phyloP scores from a whole-genome alignment of 2,113 vertebrate species.

The Rynchops niger region DNA sequence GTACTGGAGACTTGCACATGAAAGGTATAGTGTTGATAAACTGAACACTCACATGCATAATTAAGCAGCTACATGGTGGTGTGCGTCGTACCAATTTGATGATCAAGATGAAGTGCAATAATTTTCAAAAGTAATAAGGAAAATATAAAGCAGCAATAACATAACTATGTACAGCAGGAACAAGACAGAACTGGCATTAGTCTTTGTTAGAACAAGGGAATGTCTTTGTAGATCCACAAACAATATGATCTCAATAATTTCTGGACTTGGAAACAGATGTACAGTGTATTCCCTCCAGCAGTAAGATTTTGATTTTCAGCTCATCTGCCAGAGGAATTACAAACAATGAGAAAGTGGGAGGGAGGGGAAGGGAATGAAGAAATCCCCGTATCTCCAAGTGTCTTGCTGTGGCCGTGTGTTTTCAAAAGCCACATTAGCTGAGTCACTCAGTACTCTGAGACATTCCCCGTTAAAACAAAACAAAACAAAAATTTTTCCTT shows the following conservation, averaged over 20 bases:
- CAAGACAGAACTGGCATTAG: neutral
- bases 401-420: neutral
- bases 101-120: constrained; percentile 65
- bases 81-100: constrained; percentile 29
- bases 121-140: constrained; percentile 62
- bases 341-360: neutral
- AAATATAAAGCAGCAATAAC: constrained; percentile 56
- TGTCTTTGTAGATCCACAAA: constrained; percentile 52
- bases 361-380: neutral
- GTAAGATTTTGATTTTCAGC: constrained; percentile 37
- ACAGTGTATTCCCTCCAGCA: neutral
- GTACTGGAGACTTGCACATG: neutral
- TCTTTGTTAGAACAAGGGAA: constrained; percentile 34
- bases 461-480: neutral
- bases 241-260: constrained; percentile 27
- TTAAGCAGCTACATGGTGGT: constrained; percentile 32
- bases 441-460: neutral
- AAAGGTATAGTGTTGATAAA: constrained; percentile 32
- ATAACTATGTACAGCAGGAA: constrained; percentile 23
- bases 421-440: neutral
- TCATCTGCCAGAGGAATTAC: constrained; percentile 18
- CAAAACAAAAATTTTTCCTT: neutral
- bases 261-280: constrained; percentile 41
- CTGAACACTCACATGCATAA: constrained; percentile 39
- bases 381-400: neutral